These are phyloP conservation scores for Cromileptes altivelis DNA, from an alignment of 2,113 vertebrate genomes.

Conservation along the genomic window DNA sequence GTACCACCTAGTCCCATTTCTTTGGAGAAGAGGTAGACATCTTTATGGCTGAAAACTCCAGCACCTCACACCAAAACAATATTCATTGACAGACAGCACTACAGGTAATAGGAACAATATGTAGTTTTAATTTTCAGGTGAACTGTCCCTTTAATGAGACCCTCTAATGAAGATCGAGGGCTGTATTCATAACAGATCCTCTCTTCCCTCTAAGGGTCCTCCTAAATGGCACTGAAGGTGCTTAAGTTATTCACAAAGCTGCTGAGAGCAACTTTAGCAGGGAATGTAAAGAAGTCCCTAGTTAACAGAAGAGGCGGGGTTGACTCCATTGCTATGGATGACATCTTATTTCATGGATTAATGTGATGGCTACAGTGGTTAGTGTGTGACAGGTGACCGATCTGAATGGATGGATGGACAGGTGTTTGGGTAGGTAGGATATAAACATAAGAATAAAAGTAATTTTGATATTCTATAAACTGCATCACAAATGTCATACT, in stretches of 20 bases:
- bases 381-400: background rate
- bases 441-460: background rate
- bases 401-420: background rate
- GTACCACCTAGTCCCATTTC: no score
- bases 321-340: background rate
- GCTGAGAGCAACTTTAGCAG: background rate
- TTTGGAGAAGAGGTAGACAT: no score
- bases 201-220: background rate
- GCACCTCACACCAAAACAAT: no score
- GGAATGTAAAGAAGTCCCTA: no score
- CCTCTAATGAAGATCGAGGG: background rate
- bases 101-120: no score
- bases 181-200: background rate
- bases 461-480: background rate
- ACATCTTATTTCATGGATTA: background rate
- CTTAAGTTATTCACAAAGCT: background rate
- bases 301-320: background rate
- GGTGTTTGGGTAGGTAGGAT: background rate
- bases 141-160: no score
- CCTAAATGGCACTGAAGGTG: background rate
- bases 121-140: no score
- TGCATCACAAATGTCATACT: background rate
- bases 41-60: no score
- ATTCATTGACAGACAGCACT: no score
- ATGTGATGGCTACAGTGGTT: no score